Percentiles rank a stretch among this genome's conserved stretches.
Conservation (phyloP, 2,113 vertebrate species). For the Phoxinus phoxinus region DNA sequence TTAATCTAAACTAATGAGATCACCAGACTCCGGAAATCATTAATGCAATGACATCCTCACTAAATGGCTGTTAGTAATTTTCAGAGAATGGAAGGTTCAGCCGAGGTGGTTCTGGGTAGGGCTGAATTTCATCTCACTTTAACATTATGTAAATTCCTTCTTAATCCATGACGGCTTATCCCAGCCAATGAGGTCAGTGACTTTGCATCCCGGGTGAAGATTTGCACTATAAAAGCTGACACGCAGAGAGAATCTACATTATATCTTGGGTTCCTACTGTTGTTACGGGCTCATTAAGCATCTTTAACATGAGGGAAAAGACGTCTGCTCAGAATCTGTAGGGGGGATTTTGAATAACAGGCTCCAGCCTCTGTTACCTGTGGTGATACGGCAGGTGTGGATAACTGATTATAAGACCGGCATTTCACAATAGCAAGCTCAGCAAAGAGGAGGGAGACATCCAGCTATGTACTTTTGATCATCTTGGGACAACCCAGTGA, state of each 20-base stretch:
- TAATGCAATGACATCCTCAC: conserved; percentile 53
- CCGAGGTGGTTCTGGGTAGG: conserved; percentile 50
- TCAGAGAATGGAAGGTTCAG: conserved; percentile 47
- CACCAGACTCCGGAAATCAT: conserved; percentile 54
- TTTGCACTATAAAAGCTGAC: conserved; percentile 50
- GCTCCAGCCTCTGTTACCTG: conserved; percentile 41
- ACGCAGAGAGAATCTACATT: conserved; percentile 34
- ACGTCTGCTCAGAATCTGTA: conserved; percentile 19
- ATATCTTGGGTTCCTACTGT: conserved; percentile 32
- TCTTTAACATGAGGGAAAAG: conserved; percentile 18
- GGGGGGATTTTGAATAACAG: conserved; percentile 43
- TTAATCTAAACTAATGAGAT: conserved; percentile 63
- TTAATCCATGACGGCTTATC: conserved; percentile 59
- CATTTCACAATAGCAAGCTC: conserved; percentile 24
- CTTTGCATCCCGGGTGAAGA: conserved; percentile 46
- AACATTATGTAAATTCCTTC: conserved; percentile 62
- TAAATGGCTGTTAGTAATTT: conserved; percentile 34
- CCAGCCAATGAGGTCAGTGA: conserved; percentile 60
- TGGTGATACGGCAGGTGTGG: conserved; percentile 50
- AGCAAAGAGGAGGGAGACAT: conserved; percentile 31
- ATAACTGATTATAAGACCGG: conserved; percentile 53
- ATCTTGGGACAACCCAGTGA: conserved; percentile 23
- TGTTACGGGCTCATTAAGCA: conserved; percentile 47
- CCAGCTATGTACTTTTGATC: conserved; percentile 35
- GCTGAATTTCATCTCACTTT: conserved; percentile 46